Conservation (phyloP, 2,113 vertebrate genomes). For the Microtus ochrogaster region DNA sequence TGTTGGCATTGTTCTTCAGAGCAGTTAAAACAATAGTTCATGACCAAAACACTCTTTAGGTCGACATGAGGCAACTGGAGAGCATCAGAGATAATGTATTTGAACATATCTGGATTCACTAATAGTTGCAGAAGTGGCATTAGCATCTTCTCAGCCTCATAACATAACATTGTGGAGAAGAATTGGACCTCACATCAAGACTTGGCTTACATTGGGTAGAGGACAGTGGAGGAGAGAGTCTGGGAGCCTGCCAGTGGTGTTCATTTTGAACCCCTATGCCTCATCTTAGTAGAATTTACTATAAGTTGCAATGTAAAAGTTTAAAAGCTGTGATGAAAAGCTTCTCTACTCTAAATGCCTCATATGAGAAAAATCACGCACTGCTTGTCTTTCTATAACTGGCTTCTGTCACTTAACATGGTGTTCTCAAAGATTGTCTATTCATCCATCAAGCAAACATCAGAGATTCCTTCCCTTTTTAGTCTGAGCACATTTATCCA, state of each 20-base stretch:
- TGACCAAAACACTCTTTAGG: not conserved
- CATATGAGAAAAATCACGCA: rapidly evolving
- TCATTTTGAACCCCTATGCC: not conserved
- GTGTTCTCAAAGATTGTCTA: not conserved
- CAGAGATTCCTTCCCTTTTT: not conserved
- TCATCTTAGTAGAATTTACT: not conserved
- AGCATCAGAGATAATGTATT: not conserved
- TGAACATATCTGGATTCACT: not conserved
- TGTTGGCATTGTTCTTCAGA: not conserved
- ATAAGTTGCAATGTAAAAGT: not conserved
- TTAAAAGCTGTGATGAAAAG: not conserved
- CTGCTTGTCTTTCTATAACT: not conserved
- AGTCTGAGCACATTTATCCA: not conserved
- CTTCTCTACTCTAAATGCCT: not conserved
- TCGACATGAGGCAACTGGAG: not conserved
- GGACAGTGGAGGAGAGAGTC: not conserved
- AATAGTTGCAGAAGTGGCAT: not conserved
- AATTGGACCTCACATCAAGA: not conserved
- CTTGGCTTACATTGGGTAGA: not conserved
- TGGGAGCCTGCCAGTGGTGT: not conserved
- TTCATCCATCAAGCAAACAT: not conserved
- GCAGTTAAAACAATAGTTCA: not conserved
- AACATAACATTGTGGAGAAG: not conserved
- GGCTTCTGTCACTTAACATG: not conserved
- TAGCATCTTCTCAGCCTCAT: not conserved